A percentile compares a stretch with the other conserved stretches of the same genome.
These are phyloP conservation scores for Limnephilus lunatus DNA, from an alignment of 2,888 invertebrate species.

Conservation along the genomic window DNA sequence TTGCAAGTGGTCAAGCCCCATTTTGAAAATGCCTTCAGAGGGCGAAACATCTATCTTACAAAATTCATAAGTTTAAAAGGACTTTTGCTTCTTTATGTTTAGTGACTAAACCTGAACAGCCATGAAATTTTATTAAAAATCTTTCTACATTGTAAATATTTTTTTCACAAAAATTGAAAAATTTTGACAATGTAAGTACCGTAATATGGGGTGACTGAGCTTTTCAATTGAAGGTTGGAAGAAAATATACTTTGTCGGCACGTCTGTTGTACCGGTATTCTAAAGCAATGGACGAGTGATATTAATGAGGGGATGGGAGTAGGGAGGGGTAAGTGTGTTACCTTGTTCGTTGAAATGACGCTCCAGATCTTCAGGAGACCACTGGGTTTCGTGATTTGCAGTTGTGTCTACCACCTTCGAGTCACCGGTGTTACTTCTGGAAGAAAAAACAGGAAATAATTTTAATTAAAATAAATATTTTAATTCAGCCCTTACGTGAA, in stretches of 20 bases:
- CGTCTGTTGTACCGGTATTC: not conserved
- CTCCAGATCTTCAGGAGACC: constrained; percentile 93
- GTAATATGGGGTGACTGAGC: too few species aligned
- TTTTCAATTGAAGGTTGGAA: too few species aligned
- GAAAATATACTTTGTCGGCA: too few species aligned
- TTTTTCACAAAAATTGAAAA: too few species aligned
- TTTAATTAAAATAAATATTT: too few species aligned
- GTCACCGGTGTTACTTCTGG: constrained; percentile 66
- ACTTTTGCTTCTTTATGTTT: not conserved
- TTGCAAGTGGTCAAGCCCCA: too few species aligned
- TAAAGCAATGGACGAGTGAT: not conserved
- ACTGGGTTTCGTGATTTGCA: constrained; percentile 83
- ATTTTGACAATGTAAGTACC: too few species aligned
- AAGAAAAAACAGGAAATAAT: not conserved
- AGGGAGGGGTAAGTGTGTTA: constrained; percentile 70
- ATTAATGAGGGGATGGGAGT: not conserved
- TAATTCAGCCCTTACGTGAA: too few species aligned
- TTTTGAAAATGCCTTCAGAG: not conserved
- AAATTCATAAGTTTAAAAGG: not conserved
- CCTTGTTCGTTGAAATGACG: constrained; percentile 93
- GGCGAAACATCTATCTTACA: not conserved
- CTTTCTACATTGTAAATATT: too few species aligned
- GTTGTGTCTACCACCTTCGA: constrained; percentile 72
- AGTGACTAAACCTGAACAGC: not conserved
- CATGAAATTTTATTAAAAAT: too few species aligned